Percentiles rank a stretch among this genome's conserved stretches.
Evolutionary conservation across 2,888 invertebrate genomes (phyloP).

Genomic region (Drosophila siamana): DNA sequence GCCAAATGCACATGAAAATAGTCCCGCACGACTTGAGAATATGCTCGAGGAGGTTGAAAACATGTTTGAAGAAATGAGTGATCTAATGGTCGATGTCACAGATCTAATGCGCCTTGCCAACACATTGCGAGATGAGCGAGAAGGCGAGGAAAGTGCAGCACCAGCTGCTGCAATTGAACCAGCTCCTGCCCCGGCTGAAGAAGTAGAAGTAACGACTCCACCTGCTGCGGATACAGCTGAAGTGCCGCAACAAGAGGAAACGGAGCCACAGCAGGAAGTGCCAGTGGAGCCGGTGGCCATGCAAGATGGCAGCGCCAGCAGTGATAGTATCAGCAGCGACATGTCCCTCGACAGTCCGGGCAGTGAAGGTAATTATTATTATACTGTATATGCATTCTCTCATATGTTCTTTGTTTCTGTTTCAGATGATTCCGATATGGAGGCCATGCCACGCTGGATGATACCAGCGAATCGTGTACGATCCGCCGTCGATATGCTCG

Average conservation of each 20-base stretch:
- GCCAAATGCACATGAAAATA: constrained; percentile 24
- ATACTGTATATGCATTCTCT: not conserved
- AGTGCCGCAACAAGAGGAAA: constrained; percentile 4
- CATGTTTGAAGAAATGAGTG: constrained; percentile 49
- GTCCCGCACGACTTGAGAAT: constrained; percentile 37
- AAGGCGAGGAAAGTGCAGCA: not conserved
- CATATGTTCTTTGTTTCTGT: not conserved
- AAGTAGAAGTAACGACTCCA: constrained; percentile 6
- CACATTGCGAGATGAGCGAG: constrained; percentile 25
- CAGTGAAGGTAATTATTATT: constrained; percentile 46
- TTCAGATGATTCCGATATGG: constrained; percentile 65
- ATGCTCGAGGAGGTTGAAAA: constrained; percentile 51
- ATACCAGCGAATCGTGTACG: constrained; percentile 67
- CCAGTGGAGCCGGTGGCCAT: not conserved
- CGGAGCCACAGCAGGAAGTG: constrained; percentile 3
- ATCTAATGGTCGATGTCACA: constrained; percentile 47
- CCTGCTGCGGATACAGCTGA: not conserved
- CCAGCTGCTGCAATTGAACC: not conserved
- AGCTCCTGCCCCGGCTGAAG: not conserved
- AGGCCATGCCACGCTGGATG: constrained; percentile 63
- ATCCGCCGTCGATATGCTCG: constrained; percentile 64
- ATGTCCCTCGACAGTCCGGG: constrained; percentile 70
- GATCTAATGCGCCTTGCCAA: constrained; percentile 45
- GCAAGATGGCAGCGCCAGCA: constrained; percentile 28
- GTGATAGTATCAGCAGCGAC: constrained; percentile 50